These are phyloP conservation scores for Corbicula japonica DNA, from an alignment of 2,888 invertebrate genomes.

Conservation along the genomic window DNA sequence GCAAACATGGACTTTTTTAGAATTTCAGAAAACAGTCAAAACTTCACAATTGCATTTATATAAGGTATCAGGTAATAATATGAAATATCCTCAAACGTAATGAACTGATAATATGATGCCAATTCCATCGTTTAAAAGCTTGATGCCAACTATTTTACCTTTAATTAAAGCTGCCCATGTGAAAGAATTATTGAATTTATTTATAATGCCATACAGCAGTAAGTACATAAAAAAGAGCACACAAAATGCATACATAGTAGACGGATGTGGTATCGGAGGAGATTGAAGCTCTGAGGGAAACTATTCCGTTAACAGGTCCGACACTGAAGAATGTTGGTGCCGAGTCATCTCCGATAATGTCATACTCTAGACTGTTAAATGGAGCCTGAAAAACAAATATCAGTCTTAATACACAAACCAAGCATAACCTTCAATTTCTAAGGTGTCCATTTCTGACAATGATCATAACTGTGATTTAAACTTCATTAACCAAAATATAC, in stretches of 20 bases:
- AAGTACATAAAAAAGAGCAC: background rate
- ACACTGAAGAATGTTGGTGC: conserved; percentile 80
- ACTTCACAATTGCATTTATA: too few relatives aligned
- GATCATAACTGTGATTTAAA: too few relatives aligned
- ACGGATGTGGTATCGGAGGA: conserved; percentile 60
- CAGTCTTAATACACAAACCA: background rate
- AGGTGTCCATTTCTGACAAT: too few relatives aligned
- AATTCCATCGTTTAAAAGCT: too few relatives aligned
- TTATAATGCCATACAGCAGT: background rate
- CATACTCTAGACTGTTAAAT: conserved; percentile 77
- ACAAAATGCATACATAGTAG: conserved; percentile 64
- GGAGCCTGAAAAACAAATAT: conserved; percentile 72
- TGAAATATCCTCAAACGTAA: too few relatives aligned
- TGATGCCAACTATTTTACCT: too few relatives aligned
- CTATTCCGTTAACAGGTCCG: conserved; percentile 63
- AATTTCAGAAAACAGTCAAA: too few relatives aligned
- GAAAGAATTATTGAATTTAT: background rate
- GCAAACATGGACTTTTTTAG: too few relatives aligned
- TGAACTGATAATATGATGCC: too few relatives aligned
- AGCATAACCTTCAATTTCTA: too few relatives aligned
- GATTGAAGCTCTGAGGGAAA: conserved; percentile 65
- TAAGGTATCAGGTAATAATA: too few relatives aligned
- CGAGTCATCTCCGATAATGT: conserved; percentile 81
- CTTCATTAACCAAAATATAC: too few relatives aligned
- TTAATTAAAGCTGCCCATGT: background rate